Evolutionary conservation across 2,797 vertebrate genomes (phyloP), one percentile per base, ranked within the genome.

Genomic region (Chaetophractus vellerosus): DNA sequence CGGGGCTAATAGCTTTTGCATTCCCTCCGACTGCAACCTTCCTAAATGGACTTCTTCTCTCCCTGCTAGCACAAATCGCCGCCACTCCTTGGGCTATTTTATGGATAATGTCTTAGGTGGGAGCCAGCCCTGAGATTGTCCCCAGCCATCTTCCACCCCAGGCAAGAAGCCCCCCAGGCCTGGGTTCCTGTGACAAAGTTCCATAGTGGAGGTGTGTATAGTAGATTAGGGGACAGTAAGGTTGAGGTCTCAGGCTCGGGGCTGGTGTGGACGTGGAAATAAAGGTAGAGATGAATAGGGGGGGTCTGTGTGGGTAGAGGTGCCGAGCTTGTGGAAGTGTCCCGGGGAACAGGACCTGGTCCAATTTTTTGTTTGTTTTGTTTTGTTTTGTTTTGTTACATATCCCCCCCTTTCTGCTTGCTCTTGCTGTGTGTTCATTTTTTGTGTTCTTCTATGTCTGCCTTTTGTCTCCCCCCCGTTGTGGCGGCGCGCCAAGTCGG

Each of bases 1-100:
- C 61, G 88, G 92, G 94, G 76, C 97, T 96, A 91, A 94, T 81
- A 83, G 97, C 90, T 88, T 80, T 45, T 71, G 71, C 19, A 0
- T 76, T 83, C 90, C 86, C 31, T 83, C 45, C 64, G 61, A 36
- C n/a, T 89, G 52, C 59, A 6, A 16, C 36, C 50, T 61, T 74
- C 89, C 61, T 74, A 31, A 91, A 80, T 87, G 84, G 78, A 48
- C 79, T 26, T 50, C 48, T 5, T 59, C 31, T 23, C 87, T 41
- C 38, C 48, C 88, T 26, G 52, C 66, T 55, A 71, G 90, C 23
- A 9, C 36, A 2, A 38, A n/a, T 59, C 38, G 5, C 75, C 24
- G 48, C 66, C 11, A 38, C 52, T 71, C 45, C 68, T 66, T 28
- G 83, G 38, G 38, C 63, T 72, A 31, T n/a, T 86, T 69, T 45